Base-by-base conservation (phyloP, 1,140 invertebrate species). In the Philaenus spumarius region DNA sequence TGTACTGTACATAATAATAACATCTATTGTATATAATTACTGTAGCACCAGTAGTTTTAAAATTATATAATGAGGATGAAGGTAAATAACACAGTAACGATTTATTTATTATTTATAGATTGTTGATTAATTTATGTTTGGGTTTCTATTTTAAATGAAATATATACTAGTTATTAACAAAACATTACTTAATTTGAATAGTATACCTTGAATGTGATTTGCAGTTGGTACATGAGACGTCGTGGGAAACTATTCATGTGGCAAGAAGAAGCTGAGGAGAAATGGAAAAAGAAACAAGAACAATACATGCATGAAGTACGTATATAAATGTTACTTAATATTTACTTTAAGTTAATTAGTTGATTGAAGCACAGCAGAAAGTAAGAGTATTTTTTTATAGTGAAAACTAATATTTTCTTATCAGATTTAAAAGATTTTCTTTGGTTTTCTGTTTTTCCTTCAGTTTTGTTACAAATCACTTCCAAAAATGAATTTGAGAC, bases 141-240 rank as follows among this genome's bases (percentile, higher is more conserved):
- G n/a, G 35, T 9, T n/a, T 37, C 35, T n/a, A 9, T 7, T 7
- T 37, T 37, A 9, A 9, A 7, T 37, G 7, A 37, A 37, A 17
- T 14, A 14, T 15, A 14, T 7, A 45, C 5, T 19, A 45, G 5
- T 15, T 15, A 9, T 7, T 19, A 15, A 19, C 7, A 45, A 53
- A 23, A 7, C 22, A 5, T 35, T 53, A 17, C n/a, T 26, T 52
- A 4, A 34, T 26, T 7, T n/a, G n/a, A n/a, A n/a, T n/a, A n/a
- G n/a, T n/a, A n/a, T n/a, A n/a, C n/a, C n/a, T 24, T 30, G 9
- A 3, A 30, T 30, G 9, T 30, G 26, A 9, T 24, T 51, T 47
- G 11, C 19, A 58, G 56, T 17, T 58, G 56, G 56, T 58, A 58
- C 37, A 58, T 58, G 56, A 37, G 47, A 39, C 47, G 56, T 24